Percentiles rank a stretch among this genome's conserved stretches.
Evolutionary conservation across 2,888 invertebrate genomes (phyloP).

Genomic region (Diogma glabrata): DNA sequence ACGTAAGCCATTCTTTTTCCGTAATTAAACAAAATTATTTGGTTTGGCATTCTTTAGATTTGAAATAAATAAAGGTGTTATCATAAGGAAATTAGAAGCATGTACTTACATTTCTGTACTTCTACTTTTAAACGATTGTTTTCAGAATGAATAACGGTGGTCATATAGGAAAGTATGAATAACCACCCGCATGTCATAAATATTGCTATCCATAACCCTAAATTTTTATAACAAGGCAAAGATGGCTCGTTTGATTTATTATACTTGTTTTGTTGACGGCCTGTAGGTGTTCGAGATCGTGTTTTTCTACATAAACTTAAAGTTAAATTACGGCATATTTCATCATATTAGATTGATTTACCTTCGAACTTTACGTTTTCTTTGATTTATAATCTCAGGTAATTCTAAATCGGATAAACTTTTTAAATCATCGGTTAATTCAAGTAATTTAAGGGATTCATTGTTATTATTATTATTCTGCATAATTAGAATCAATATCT

Average conservation of each 20-base stretch:
- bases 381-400: slow-evolving; percentile 18
- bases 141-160: slow-evolving; percentile 19
- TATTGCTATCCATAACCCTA: slow-evolving; percentile 19
- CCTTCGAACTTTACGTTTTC: slow-evolving; percentile 20
- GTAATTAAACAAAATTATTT: too few species aligned
- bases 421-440: slow-evolving; percentile 48
- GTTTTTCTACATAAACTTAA: slow-evolving; percentile 18
- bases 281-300: slow-evolving; percentile 13
- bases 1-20: too few species aligned
- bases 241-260: slow-evolving; percentile 15
- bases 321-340: background rate
- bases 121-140: slow-evolving; percentile 18
- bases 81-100: background rate
- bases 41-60: background rate
- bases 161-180: slow-evolving; percentile 20
- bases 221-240: slow-evolving; percentile 16
- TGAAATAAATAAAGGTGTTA: slow-evolving; percentile 5
- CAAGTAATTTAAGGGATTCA: slow-evolving; percentile 52
- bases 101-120: slow-evolving; percentile 18
- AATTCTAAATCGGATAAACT: slow-evolving; percentile 20
- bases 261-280: slow-evolving; percentile 12
- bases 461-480: slow-evolving; percentile 32
- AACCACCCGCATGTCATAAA: slow-evolving; percentile 19
- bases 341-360: background rate
- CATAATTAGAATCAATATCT: background rate